These are phyloP conservation scores for Cancer borealis DNA, from an alignment of 2,888 invertebrate genomes.

Conservation along the genomic window DNA sequence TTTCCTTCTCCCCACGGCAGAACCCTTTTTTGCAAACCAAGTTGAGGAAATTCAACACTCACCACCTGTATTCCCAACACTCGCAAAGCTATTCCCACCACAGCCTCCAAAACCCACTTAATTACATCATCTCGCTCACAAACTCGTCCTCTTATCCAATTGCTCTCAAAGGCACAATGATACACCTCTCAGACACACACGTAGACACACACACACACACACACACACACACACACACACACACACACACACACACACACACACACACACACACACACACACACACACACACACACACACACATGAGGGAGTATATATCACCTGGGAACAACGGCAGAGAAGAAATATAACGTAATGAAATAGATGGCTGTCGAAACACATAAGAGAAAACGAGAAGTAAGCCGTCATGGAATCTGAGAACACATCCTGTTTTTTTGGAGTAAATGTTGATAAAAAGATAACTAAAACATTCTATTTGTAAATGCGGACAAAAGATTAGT, in stretches of 20 bases:
- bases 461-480: neutral
- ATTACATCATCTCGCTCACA: constrained; percentile 17
- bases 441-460: neutral
- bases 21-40: neutral
- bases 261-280: constrained; percentile 4
- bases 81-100: neutral
- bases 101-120: neutral
- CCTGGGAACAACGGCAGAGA: neutral
- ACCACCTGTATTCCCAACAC: neutral
- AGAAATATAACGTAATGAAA: neutral
- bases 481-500: neutral
- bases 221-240: neutral
- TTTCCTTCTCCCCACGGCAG: neutral
- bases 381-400: neutral
- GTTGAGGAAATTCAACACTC: constrained; percentile 8
- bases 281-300: constrained; percentile 7
- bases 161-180: neutral
- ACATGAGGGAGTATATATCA: neutral
- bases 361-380: constrained; percentile 17
- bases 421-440: neutral
- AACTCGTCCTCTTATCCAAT: neutral
- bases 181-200: neutral
- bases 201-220: neutral
- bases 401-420: neutral
- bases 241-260: neutral